Conservation (phyloP, 1,140 invertebrate species). For the Bilobella aurantiaca region DNA sequence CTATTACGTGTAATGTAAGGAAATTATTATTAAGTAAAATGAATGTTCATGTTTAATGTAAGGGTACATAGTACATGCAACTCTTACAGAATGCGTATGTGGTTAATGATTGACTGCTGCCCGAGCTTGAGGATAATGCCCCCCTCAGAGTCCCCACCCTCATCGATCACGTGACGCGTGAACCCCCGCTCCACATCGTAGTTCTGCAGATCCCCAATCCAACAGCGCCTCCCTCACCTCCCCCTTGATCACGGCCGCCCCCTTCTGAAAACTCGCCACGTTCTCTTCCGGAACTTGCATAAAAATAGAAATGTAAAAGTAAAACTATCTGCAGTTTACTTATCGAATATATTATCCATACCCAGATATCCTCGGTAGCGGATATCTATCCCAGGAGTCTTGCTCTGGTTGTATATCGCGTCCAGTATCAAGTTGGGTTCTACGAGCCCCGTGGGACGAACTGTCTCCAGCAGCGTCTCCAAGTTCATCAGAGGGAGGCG, state of each 20-base stretch:
- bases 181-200: slow-evolving; percentile 90
- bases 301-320: slow-evolving; percentile 13
- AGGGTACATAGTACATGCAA: too few species aligned
- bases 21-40: too few species aligned
- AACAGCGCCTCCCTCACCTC: slow-evolving; percentile 76
- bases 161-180: slow-evolving; percentile 82
- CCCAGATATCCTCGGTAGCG: slow-evolving; percentile 66
- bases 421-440: slow-evolving; percentile 83
- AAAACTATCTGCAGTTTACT: background rate
- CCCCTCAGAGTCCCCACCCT: slow-evolving; percentile 51
- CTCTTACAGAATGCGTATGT: slow-evolving; percentile 63
- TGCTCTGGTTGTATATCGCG: slow-evolving; percentile 71
- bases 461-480: slow-evolving; percentile 73
- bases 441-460: slow-evolving; percentile 72
- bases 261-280: slow-evolving; percentile 64
- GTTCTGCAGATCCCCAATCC: slow-evolving; percentile 71
- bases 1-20: too few species aligned
- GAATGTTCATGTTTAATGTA: too few species aligned
- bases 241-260: slow-evolving; percentile 71
- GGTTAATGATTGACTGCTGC: slow-evolving; percentile 82
- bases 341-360: slow-evolving; percentile 38
- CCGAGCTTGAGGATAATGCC: slow-evolving; percentile 82
- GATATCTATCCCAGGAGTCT: slow-evolving; percentile 62
- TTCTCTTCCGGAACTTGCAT: slow-evolving; percentile 75
- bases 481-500: slow-evolving; percentile 78